Base-by-base conservation (phyloP, 2,888 invertebrate species). In the Tetrapedia diversipes region DNA sequence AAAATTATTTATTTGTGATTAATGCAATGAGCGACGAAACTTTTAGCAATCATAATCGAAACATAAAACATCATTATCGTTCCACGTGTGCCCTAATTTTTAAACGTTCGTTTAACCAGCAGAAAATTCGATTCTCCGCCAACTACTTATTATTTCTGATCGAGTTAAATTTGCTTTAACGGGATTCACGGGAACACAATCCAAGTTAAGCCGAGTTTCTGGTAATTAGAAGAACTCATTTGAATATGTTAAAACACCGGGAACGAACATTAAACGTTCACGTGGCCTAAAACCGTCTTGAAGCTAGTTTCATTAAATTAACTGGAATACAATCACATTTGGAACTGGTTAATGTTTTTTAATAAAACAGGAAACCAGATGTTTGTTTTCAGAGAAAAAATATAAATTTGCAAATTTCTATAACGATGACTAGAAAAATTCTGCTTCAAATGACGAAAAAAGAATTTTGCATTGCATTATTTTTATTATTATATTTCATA, bases 171-270 rank as follows among this genome's bases (percentile, higher is more conserved):
- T 32, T 24, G 11, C 14, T 41, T 57, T 34, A 65, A 66, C 39
- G 19, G 32, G 56, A 49, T 41, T 22, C 1, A 7, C 24, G 14
- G 22, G 3, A 65, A 49, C 39, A 29, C 39, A 34, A 34, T 57
- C 39, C 65, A 32, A 65, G 70, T 56, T 56, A 14, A 32, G 32
- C 19, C 64, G 41, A 27, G 41, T 65, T 41, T 1, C 47, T 6
- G 32, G 8, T 47, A 56, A 64, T 70, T 65, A 41, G 49, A 27
- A 11, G 6, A 66, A 51, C 70, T 51, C 70, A 0, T 64, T 70
- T 22, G 34, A 66, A 66, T 66, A 27, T 43, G 53, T 61, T 61
- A 34, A 64, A 39, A 37, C 8, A n/a, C 11, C 4, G 11, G 32
- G 22, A 51, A 41, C 16, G 49, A 67, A 4, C 11, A 4, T 64